These are phyloP conservation scores for Phalangium opilio DNA, from an alignment of 2,888 invertebrate genomes.

Conservation along the genomic window DNA sequence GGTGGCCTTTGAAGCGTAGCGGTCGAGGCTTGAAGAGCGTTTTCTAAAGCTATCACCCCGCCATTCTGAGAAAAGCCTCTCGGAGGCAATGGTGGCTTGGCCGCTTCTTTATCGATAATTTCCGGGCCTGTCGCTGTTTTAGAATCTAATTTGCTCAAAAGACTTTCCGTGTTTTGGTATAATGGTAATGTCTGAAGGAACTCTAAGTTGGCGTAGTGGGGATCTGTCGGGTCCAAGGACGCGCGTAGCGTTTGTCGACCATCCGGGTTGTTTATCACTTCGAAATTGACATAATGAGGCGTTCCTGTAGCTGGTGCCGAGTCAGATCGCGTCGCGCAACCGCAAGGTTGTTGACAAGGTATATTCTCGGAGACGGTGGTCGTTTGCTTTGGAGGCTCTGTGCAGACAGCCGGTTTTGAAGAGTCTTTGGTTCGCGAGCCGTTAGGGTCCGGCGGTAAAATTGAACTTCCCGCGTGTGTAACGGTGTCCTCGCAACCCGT, in stretches of 20 bases:
- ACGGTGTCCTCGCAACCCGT: background rate
- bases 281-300: conserved; percentile 13
- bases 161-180: conserved; percentile 49
- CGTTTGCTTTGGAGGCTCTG: conserved; percentile 11
- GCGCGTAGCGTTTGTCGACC: background rate
- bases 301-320: background rate
- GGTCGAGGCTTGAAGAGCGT: background rate
- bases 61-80: conserved; percentile 8
- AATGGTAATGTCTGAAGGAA: conserved; percentile 59
- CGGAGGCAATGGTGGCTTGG: conserved; percentile 10
- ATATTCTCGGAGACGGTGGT: conserved; percentile 5
- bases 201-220: conserved; percentile 39
- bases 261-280: conserved; percentile 4
- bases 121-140: conserved; percentile 3
- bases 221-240: background rate
- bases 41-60: conserved; percentile 6
- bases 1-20: background rate
- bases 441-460: background rate
- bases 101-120: conserved; percentile 1
- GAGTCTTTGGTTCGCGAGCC: too few relatives aligned
- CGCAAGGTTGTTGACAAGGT: background rate
- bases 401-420: conserved; percentile 7
- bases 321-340: background rate
- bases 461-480: background rate
- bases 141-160: conserved; percentile 7